Evolutionary conservation across 1,140 invertebrate species (phyloP), one percentile per base, ranked within the genome.

Genomic region (Philotrypesis tridentata): DNA sequence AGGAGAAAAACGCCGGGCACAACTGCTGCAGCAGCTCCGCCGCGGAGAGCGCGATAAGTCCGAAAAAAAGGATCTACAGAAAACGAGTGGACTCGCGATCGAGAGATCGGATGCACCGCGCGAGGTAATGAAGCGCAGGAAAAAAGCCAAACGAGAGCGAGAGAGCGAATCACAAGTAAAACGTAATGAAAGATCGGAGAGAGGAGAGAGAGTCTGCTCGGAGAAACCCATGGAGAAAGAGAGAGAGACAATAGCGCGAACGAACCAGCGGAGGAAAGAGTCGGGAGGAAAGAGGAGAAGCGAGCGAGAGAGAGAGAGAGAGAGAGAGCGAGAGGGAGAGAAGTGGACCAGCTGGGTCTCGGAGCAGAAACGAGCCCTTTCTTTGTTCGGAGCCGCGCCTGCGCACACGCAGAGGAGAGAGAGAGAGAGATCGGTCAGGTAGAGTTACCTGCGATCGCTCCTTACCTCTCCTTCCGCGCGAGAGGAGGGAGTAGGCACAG

Each of bases 321-420:
- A 74, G 48, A 74, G 55, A 73, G 73, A 60, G 27, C 29, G 48
- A 63, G 60, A 21, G 60, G 33, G 31, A 43, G 72, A 80, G 79
- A 70, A 75, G 70, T 70, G 72, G 72, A 81, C 79, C 79, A 81
- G 72, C 79, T 81, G 79, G 79, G 5, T 75, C 72, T 70, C 79
- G 31, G 78, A n/a, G n/a, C n/a, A n/a, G n/a, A 9, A 37, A 37
- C 9, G 17, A 63, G 78, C 55, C 60, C 79, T 43, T 73, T 80
- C 79, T 80, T 80, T 80, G 79, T 80, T 67, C 68, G 33, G 1
- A 73, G 33, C 70, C 55, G 70, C 79, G 70, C 67, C 67, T 79
- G 67, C 79, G 79, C 70, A 70, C 40, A 61, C 48, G 7, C 17
- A 55, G 21, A n/a, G 48, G 21, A n/a, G 40, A 43, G 40, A 43